Evolutionary conservation across 2,888 invertebrate species (phyloP).

Genomic region (Hypselothyrea guttata): DNA sequence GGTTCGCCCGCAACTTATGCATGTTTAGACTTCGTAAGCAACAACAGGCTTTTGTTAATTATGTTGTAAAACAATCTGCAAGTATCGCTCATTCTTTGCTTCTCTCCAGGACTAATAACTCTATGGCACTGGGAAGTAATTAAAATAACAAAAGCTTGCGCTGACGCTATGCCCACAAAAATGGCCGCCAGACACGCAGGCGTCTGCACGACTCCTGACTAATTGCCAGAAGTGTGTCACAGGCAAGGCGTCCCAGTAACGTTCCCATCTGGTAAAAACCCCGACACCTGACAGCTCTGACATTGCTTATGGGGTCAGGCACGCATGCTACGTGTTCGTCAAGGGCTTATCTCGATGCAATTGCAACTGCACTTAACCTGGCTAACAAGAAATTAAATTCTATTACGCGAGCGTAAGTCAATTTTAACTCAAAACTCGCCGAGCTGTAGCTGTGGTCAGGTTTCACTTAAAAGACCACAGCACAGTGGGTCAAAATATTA

Average conservation of each 20-base stretch:
- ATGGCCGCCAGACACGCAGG: conserved; percentile 68
- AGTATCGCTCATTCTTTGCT: too few relatives aligned
- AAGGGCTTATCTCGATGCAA: conserved; percentile 62
- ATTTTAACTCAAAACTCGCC: conserved; percentile 19
- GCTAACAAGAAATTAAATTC: conserved; percentile 76
- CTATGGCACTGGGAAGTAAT: conserved; percentile 64
- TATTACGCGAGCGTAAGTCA: conserved; percentile 60
- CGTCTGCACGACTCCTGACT: conserved; percentile 78
- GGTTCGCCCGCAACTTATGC: conserved; percentile 9
- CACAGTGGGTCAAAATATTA: conserved; percentile 22
- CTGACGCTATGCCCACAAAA: conserved; percentile 61
- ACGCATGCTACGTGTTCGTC: conserved; percentile 37
- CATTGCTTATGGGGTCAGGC: conserved; percentile 61
- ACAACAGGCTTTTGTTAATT: conserved; percentile 63
- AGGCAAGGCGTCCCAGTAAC: conserved; percentile 34
- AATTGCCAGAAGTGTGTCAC: conserved; percentile 81
- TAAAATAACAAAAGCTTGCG: conserved; percentile 71
- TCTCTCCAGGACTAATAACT: conserved; percentile 31
- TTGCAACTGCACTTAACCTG: conserved; percentile 55
- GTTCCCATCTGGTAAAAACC: neutral
- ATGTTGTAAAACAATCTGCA: conserved; percentile 74
- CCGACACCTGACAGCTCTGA: conserved; percentile 21
- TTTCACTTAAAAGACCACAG: conserved; percentile 3
- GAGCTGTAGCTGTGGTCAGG: conserved; percentile 4
- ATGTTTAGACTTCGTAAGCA: conserved; percentile 39